Evolutionary conservation across 2,797 vertebrate genomes (phyloP).

Genomic region (Salarias fasciatus): DNA sequence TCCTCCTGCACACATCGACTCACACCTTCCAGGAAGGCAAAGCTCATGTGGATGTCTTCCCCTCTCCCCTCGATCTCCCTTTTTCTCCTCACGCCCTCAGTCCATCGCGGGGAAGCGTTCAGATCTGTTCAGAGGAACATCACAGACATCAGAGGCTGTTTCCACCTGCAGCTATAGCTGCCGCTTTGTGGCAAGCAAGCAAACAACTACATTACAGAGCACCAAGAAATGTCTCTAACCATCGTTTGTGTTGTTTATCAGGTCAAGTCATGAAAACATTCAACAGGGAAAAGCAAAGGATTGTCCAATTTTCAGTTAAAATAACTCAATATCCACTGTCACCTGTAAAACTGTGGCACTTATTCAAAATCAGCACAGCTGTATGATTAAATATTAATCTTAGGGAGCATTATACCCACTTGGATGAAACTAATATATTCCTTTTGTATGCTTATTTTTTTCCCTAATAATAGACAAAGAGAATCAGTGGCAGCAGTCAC

Average conservation of each 20-base stretch:
- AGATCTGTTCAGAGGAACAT: constrained; percentile 49
- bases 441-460: neutral
- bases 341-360: neutral
- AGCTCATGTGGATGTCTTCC: constrained; percentile 10
- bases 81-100: constrained; percentile 28
- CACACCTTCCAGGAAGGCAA: constrained; percentile 50
- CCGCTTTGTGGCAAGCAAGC: constrained; percentile 1
- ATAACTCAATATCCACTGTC: neutral
- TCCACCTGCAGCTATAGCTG: constrained; percentile 14
- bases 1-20: constrained; percentile 38
- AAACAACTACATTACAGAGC: constrained; percentile 21
- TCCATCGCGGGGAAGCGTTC: constrained; percentile 29
- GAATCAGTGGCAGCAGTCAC: neutral
- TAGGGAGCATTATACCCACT: neutral
- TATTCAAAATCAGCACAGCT: neutral
- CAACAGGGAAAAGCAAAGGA: neutral
- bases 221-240: constrained; percentile 23
- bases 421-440: neutral
- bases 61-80: neutral
- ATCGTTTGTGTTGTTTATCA: neutral
- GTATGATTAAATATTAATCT: neutral
- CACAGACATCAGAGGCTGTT: constrained; percentile 16
- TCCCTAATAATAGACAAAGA: neutral
- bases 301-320: neutral
- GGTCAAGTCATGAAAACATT: neutral